Conservation (phyloP, 2,888 invertebrate species). For the Daptonema setosum region DNA sequence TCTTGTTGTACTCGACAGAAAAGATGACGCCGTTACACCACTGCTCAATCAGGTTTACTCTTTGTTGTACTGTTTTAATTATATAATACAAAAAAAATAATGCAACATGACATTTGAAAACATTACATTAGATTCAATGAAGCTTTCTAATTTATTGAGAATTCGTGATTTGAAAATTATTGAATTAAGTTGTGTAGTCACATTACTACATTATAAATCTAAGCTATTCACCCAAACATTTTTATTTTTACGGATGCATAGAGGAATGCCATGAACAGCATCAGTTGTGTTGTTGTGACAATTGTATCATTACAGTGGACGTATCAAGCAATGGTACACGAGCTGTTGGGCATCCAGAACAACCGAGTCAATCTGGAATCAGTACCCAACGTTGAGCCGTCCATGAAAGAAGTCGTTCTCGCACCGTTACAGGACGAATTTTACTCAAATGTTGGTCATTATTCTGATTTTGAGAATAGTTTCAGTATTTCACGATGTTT, state of each 20-base stretch:
- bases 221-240: too few relatives aligned
- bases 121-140: too few relatives aligned
- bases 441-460: constrained; percentile 51
- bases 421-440: constrained; percentile 90
- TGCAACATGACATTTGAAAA: too few relatives aligned
- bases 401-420: constrained; percentile 72
- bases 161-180: neutral
- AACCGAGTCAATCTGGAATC: constrained; percentile 72
- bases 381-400: constrained; percentile 61
- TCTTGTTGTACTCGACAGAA: constrained; percentile 66
- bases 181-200: too few relatives aligned
- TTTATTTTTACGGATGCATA: too few relatives aligned
- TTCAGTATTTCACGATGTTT: neutral
- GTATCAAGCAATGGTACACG: constrained; percentile 98
- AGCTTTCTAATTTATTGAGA: too few relatives aligned
- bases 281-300: too few relatives aligned
- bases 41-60: constrained; percentile 66
- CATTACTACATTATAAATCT: too few relatives aligned
- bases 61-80: neutral
- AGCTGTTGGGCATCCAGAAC: constrained; percentile 69
- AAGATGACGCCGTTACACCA: constrained; percentile 86
- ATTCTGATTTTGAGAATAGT: neutral
- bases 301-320: constrained; percentile 90
- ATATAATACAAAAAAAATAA: too few relatives aligned
- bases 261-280: too few relatives aligned